Base-by-base conservation (phyloP, 1,140 invertebrate genomes). In the Galendromus occidentalis region DNA sequence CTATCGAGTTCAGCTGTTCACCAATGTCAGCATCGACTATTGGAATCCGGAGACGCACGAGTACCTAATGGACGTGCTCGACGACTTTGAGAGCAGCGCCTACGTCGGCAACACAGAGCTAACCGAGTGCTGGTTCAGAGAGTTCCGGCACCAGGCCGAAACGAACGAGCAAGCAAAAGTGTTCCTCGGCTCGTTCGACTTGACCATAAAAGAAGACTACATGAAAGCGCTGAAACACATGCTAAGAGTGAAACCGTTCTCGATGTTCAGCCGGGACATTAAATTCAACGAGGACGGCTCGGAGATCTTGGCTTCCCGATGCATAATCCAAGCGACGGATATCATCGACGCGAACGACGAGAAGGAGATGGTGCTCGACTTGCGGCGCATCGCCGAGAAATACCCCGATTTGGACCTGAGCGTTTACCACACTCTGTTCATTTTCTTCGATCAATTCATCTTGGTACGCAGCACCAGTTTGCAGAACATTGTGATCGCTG, bases 401-500 rank as follows among this genome's bases (percentile, higher is more conserved):
- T 87, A 87, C 4, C 79, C 83, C 0, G 51, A 59, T 14, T 74
- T 91, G 1, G 88, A 91, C 69, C 86, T 85, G 18, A 88, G 85
- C 7, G 88, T 92, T 0, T 94, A 91, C 71, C 88, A 94, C 78
- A 90, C 90, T 0, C 91, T 91, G 70, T 91, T 93, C 71, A 86
- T 93, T 5, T 92, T 90, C 75, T 93, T 92, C 73, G 90, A 94
- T 77, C 82, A 91, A 81, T 93, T 95, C 73, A 87, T 95, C 69
- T 79, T 91, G 22, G 88, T 97, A 1, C 80, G 87, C 30, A 88
- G 89, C 0, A 89, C 88, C 1, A 92, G 90, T 1, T 82, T 96
- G 6, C 91, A 95, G 71, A 87, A 90, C 67, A 88, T 96, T 77
- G 80, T 88, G 0, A 85, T 93, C 64, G 91, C 91, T 17, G 88